Conservation (phyloP, 92 coral and sea anemone genomes). For the Palythoa grandis region DNA sequence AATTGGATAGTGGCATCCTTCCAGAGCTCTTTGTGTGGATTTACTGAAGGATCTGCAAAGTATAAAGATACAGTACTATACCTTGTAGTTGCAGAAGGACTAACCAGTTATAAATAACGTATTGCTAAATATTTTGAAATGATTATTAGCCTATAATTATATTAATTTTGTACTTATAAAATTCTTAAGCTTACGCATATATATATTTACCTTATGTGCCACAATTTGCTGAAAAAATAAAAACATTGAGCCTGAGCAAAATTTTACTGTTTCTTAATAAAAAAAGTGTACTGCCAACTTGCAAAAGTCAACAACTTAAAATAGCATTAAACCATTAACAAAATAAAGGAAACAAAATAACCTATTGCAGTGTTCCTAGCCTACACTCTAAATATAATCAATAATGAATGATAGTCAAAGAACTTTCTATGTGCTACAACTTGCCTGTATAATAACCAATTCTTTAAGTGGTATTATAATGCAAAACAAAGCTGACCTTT, state of each 20-base stretch:
- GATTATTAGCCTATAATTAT: not conserved
- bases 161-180: not conserved
- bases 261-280: not conserved
- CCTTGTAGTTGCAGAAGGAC: not conserved
- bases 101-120: not conserved
- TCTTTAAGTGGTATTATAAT: not conserved
- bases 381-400: not conserved
- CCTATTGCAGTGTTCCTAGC: not conserved
- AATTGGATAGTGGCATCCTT: conserved; percentile 24
- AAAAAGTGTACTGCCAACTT: not conserved
- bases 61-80: not conserved
- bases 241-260: not conserved
- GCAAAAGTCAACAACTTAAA: no score
- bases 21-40: conserved; percentile 49
- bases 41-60: conserved; percentile 35
- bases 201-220: not conserved
- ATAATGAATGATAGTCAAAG: not conserved
- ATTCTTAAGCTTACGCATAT: not conserved
- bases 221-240: not conserved
- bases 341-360: no score
- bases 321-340: no score
- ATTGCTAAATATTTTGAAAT: conserved; percentile 3
- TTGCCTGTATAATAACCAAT: no score
- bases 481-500: not conserved
- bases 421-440: not conserved